These are phyloP conservation scores for Brachionus koreanus DNA, from an alignment of 1,140 invertebrate genomes.

Conservation along the genomic window DNA sequence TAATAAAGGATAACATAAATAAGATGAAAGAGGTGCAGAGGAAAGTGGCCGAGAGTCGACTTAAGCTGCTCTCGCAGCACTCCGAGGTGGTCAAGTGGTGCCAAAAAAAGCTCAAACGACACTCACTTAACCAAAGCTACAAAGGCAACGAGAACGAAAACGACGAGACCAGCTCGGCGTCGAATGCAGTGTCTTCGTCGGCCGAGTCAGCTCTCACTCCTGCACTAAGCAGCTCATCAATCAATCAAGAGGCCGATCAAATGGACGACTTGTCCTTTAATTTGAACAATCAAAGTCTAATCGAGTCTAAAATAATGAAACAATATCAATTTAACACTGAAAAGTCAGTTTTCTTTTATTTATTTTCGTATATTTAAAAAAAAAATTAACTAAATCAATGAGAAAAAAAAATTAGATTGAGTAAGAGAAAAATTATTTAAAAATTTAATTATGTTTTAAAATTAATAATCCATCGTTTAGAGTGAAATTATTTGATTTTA, in stretches of 20 bases:
- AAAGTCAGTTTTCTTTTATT: slow-evolving; percentile 40
- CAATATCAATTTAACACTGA: slow-evolving; percentile 37
- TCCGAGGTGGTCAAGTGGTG: slow-evolving; percentile 51
- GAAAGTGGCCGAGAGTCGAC: slow-evolving; percentile 52
- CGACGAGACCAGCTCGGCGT: slow-evolving; percentile 2
- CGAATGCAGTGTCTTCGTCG: not conserved
- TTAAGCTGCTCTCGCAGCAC: slow-evolving; percentile 53
- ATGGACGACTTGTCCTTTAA: slow-evolving; percentile 10
- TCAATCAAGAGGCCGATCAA: not conserved
- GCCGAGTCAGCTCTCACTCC: not conserved
- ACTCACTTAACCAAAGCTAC: not conserved
- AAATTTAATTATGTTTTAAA: not conserved
- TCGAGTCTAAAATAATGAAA: slow-evolving; percentile 43
- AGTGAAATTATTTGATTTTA: not conserved
- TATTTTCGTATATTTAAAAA: slow-evolving; percentile 9
- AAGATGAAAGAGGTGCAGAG: slow-evolving; percentile 55
- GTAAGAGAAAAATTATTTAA: not conserved
- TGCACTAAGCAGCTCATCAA: not conserved
- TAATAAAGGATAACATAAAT: slow-evolving; percentile 61
- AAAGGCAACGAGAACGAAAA: not conserved
- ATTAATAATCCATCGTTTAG: not conserved
- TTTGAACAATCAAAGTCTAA: slow-evolving; percentile 27
- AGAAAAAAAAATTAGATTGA: not conserved
- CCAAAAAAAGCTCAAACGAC: slow-evolving; percentile 36
- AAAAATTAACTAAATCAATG: not conserved